Conservation (phyloP, 2,113 vertebrate genomes). For the Eudyptes chrysolophus region DNA sequence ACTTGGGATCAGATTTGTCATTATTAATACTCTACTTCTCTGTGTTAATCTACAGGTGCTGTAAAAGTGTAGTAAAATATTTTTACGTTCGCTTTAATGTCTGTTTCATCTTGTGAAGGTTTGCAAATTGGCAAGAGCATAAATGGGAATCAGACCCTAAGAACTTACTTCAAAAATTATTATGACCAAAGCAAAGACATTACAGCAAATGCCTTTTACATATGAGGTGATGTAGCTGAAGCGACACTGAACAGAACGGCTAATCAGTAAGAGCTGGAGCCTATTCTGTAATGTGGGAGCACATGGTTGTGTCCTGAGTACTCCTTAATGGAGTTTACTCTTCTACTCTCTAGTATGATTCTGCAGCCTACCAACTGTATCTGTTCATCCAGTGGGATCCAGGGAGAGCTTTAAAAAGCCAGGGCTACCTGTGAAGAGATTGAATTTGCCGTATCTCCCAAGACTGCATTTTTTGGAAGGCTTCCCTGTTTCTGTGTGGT, state of each 20-base stretch:
- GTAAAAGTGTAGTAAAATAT: background rate
- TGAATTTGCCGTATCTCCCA: accelerated
- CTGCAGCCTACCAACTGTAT: background rate
- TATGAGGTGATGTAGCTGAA: background rate
- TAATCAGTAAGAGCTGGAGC: background rate
- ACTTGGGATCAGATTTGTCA: background rate
- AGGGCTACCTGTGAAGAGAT: background rate
- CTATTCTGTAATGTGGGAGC: background rate
- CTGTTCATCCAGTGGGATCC: background rate
- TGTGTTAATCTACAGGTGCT: background rate
- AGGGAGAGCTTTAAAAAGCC: background rate
- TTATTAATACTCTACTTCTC: background rate
- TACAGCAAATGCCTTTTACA: background rate
- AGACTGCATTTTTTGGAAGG: background rate
- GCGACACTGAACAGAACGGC: background rate
- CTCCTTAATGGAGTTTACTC: background rate
- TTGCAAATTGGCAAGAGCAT: background rate
- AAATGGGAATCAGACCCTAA: background rate
- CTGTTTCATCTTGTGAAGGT: background rate
- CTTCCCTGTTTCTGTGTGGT: background rate
- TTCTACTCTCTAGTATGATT: background rate
- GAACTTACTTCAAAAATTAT: background rate
- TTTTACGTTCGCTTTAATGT: background rate
- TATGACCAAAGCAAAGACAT: background rate
- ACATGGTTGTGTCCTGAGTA: background rate